Base-by-base conservation (phyloP, 2,113 vertebrate genomes). In the Elachura formosa region DNA sequence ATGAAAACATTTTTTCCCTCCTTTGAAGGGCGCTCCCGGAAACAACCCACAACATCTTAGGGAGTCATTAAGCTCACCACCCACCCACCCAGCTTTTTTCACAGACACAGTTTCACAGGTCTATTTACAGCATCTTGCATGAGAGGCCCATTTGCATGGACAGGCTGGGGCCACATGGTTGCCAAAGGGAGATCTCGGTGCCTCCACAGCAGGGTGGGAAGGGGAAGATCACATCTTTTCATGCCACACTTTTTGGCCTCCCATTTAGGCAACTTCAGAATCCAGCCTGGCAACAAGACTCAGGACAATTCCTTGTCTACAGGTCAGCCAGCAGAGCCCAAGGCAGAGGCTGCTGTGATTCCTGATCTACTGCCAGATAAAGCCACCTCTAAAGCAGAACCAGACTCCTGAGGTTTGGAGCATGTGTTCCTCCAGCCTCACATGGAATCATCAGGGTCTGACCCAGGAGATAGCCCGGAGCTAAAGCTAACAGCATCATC, bases 1-100 rank as follows among this genome's bases (percentile, higher is more conserved):
- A 93, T 96, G 28, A 96, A 95, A 95, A 94, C 78, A 66, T 21
- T 77, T 94, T 84, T 83, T 58, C 7, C 7, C 9, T 40, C 34
- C 90, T 97, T 96, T 95, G 89, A 97, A 96, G 81, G 71, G 46
- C 93, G 72, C 67, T 93, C 87, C 87, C 23, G 43, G 95, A 95
- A 95, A 77, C 67, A 93, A 73, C 84, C 72, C 55, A 62, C 78
- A 89, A 40, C 68, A 87, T 80, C 74, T 89, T 43, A 59, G 29
- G 8, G 23, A 92, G 66, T 33, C 59, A 88, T 86, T 79, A 86
- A 86, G 52, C 76, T 69, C 77, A 79, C 81, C 55, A 84, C 58
- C 91, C 86, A 91, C 92, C 71, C 84, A 59, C 8, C 24, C 61
- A 69, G 40, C 46, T 67, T 74, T 64, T 71, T 80, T 88, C 90